Base-by-base conservation (phyloP, 2,797 vertebrate species). In the Clamator glandarius region DNA sequence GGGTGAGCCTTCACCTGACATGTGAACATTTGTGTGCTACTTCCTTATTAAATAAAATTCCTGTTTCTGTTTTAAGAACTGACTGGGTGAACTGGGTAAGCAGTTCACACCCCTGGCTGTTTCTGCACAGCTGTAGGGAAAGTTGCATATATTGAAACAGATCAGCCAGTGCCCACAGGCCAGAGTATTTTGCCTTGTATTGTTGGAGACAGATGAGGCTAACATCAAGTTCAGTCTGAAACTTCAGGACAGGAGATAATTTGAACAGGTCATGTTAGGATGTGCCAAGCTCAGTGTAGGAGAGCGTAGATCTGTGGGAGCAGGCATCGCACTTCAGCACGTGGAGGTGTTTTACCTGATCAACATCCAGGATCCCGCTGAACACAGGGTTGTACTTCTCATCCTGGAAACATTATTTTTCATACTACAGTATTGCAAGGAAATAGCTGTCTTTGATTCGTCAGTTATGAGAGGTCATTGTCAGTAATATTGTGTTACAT, bases 11-110 rank as follows among this genome's bases (percentile, higher is more conserved):
- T 68, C 55, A 17, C 28, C 74, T 67, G 67, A 61, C 2, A 0
- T 6, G 54, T 35, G 46, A 54, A 12, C 1, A 0, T 20, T 33
- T 4, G 8, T 13, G 1, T 39, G 11, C 62, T 5, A 1, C 31
- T 52, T 36, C 57, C 44, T 21, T 12, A 9, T 14, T 15, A 19
- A 39, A 44, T 13, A 23, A 18, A 46, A 51, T 29, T 62, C 41
- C 15, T 55, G 42, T 41, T 62, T 46, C 15, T 55, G 42, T 41
- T 63, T 17, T 7, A 39, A 61, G 69, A 63, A 63, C 44, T 41
- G 57, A 25, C 15, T 2, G 3, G 63, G 24, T 42, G 80, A 41
- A 20, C 26, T 59, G 7, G 0, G 36, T 6, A 28, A 35, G 8
- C 23, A 9, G 54, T 35, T 66, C 41, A 3, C 11, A 50, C 68